These are phyloP conservation scores for Saguinus midas DNA, from an alignment of 2,113 vertebrate genomes.

Conservation along the genomic window DNA sequence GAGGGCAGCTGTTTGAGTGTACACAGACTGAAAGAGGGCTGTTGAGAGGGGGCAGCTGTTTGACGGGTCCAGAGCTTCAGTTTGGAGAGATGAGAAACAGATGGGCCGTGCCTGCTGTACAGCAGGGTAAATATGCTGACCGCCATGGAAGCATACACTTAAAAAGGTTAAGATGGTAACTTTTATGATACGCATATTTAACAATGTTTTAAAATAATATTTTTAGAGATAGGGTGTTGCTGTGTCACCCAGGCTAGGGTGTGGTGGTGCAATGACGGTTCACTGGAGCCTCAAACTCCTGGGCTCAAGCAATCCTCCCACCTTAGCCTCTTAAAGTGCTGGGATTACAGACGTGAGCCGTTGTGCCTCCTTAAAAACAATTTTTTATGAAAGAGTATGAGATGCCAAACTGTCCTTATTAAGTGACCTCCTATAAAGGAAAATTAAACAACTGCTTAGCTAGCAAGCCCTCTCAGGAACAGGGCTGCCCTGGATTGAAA, in stretches of 20 bases:
- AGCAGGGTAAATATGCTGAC: background rate
- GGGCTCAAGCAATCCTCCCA: too few species aligned
- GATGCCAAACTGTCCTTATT: fast-evolving
- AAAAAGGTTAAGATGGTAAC: fast-evolving
- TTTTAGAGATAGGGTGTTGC: too few species aligned
- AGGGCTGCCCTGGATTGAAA: background rate
- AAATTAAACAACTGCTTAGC: too few species aligned
- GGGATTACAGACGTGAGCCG: too few species aligned
- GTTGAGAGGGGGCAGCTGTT: too few species aligned
- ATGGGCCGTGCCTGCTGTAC: background rate
- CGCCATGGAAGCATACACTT: background rate
- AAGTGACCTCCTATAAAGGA: background rate
- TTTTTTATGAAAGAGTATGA: background rate
- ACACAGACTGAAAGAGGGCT: too few species aligned
- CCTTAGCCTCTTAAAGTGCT: too few species aligned
- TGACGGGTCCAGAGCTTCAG: background rate
- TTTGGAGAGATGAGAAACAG: background rate
- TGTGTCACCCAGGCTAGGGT: too few species aligned
- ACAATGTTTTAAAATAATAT: too few species aligned
- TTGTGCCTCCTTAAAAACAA: background rate
- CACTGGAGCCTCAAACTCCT: too few species aligned
- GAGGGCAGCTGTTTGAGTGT: too few species aligned
- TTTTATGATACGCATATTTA: background rate
- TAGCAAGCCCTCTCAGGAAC: background rate
- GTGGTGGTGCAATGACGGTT: too few species aligned